These are phyloP conservation scores for Phyllostomus hastatus DNA, from an alignment of 2,113 vertebrate genomes.

Conservation along the genomic window DNA sequence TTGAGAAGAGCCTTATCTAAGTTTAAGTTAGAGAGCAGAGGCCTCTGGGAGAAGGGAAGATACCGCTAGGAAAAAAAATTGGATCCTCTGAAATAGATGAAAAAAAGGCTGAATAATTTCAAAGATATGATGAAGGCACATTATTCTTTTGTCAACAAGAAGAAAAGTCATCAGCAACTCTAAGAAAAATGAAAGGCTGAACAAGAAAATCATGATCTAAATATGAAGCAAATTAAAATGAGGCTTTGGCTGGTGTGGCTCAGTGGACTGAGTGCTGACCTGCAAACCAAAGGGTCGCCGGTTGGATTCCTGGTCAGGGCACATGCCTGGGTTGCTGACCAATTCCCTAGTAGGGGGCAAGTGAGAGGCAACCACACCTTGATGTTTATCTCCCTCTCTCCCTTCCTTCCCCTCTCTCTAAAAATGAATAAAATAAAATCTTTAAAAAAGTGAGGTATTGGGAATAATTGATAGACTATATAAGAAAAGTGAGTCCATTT, in stretches of 20 bases:
- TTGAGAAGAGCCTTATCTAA: neutral
- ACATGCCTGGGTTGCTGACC: no score
- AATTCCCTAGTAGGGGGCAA: no score
- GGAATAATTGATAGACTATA: neutral
- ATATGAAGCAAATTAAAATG: neutral
- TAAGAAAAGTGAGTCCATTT: neutral
- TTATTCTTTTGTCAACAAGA: neutral
- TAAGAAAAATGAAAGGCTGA: neutral
- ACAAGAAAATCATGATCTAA: neutral
- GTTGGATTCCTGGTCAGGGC: no score
- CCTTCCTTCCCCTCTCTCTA: no score
- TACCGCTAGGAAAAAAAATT: neutral
- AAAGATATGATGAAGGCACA: neutral
- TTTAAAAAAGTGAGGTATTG: no score
- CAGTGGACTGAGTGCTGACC: no score
- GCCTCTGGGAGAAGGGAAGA: neutral
- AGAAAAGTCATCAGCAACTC: neutral
- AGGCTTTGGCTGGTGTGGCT: neutral
- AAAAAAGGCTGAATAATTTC: neutral
- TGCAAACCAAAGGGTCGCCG: no score
- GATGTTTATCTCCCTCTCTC: no score
- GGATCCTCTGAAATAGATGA: neutral
- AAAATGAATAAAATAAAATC: no score
- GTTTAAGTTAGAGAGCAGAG: neutral
- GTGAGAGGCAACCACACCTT: no score